Evolutionary conservation across 2,113 vertebrate species (phyloP).

Genomic region (Malurus cyaneus): DNA sequence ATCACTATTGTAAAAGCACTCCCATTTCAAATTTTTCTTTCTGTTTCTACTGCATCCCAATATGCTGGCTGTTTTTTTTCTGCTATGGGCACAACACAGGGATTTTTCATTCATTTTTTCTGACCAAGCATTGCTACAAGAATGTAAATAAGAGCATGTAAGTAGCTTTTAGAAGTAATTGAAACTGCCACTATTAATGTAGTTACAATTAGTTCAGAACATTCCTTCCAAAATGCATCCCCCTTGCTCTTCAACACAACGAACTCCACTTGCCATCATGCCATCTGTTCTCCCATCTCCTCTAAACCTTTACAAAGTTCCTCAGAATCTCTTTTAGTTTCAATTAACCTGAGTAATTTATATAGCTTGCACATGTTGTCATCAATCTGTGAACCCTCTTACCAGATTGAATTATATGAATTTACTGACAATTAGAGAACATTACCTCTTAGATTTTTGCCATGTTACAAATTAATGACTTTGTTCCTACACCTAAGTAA

Average conservation of each 20-base stretch:
- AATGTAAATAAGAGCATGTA: background rate
- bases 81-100: background rate
- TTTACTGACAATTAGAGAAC: conserved; percentile 9
- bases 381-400: conserved; percentile 48
- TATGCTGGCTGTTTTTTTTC: background rate
- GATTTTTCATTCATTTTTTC: background rate
- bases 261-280: background rate
- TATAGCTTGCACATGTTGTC: conserved; percentile 35
- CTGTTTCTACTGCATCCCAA: background rate
- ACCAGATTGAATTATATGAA: conserved; percentile 31
- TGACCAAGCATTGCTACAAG: background rate
- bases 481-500: background rate
- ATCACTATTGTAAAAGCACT: background rate
- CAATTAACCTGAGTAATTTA: conserved; percentile 66
- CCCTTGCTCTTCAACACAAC: background rate
- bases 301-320: conserved; percentile 47
- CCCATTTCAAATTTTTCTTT: background rate
- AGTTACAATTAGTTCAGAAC: conserved; percentile 20
- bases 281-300: conserved; percentile 54
- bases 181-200: background rate
- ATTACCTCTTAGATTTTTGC: background rate
- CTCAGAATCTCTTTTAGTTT: conserved; percentile 57
- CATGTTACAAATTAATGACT: background rate
- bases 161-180: background rate
- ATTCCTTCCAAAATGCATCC: background rate